Evolutionary conservation across 2,113 vertebrate species (phyloP), one percentile per base, ranked within the genome.

Genomic region (Fregetta grallaria): DNA sequence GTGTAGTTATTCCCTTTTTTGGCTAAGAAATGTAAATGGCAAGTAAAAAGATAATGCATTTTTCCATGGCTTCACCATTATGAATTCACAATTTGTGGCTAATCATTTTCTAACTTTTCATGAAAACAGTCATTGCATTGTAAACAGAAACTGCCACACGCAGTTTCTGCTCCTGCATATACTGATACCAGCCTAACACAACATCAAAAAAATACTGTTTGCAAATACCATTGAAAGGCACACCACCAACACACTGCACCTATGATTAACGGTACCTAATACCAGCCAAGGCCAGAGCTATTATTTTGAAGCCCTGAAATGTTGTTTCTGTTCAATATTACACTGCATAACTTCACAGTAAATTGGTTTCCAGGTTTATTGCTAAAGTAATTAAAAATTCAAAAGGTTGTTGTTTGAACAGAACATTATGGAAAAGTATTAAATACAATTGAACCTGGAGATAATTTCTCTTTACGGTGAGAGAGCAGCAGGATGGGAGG

Each of bases 331-430:
- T 77, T 86, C 92, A 74, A 72, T 76, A 86, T 77, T 95, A 91
- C 55, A 80, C 47, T 52, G 56, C 32, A 75, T 86, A 94, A 86
- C 88, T 94, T 77, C 77, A 76, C 42, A 77, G 55, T 78, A 92
- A 96, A 96, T 94, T 93, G 68, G 75, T 68, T 94, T 84, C 38
- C 79, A 86, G 59, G 68, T 96, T 95, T 93, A 92, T 70, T 95
- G 72, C 72, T 61, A 90, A 86, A 81, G 79, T 67, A 94, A 93
- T 96, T 94, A 96, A 94, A 96, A 96, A 93, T 86, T 77, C 86
- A 93, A 92, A 96, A 92, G 72, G 61, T 78, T 92, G 79, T n/a
- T 63, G 38, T 78, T 94, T 84, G 82, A 86, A 79, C 44, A 92
- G 88, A 93, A 90, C 61, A 49, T 86, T 93, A 92, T 27, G n/a